Evolutionary conservation across 2,797 vertebrate species (phyloP).

Genomic region (Morelia viridis): DNA sequence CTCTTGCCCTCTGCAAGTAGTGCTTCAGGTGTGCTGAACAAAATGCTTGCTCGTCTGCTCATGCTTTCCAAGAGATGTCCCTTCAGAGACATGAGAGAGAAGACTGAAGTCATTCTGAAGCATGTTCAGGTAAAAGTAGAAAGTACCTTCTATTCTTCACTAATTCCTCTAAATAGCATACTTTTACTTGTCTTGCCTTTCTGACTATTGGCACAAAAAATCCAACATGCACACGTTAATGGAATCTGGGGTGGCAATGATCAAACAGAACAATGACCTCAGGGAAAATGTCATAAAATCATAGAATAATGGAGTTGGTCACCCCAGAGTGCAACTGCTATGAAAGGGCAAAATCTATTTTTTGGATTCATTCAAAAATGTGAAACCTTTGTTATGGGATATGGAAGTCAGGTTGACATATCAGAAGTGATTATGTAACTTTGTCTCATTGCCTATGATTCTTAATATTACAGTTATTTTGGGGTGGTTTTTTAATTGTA

Average conservation of each 20-base stretch:
- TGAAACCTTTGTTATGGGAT: background rate
- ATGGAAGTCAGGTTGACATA: background rate
- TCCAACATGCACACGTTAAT: background rate
- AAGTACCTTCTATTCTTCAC: background rate
- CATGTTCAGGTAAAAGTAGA: constrained; percentile 82
- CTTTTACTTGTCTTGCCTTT: background rate
- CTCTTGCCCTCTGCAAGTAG: constrained; percentile 5
- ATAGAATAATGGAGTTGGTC: background rate
- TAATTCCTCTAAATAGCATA: no score
- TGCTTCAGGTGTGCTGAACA: constrained; percentile 77
- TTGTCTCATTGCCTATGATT: background rate
- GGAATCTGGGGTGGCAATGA: background rate
- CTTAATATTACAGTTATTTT: background rate
- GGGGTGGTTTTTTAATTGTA: background rate
- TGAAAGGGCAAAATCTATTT: background rate
- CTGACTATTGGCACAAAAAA: background rate
- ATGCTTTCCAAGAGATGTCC: constrained; percentile 92
- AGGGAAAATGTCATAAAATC: background rate
- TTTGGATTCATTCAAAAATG: background rate
- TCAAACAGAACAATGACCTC: background rate
- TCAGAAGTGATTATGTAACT: background rate
- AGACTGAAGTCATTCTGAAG: constrained; percentile 79
- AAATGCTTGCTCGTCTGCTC: constrained; percentile 84
- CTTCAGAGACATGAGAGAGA: constrained; percentile 84
- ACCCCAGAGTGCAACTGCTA: background rate